phyloP scores from a whole-genome alignment of 2,888 invertebrate species.

The Tanytarsus gracilentus region DNA sequence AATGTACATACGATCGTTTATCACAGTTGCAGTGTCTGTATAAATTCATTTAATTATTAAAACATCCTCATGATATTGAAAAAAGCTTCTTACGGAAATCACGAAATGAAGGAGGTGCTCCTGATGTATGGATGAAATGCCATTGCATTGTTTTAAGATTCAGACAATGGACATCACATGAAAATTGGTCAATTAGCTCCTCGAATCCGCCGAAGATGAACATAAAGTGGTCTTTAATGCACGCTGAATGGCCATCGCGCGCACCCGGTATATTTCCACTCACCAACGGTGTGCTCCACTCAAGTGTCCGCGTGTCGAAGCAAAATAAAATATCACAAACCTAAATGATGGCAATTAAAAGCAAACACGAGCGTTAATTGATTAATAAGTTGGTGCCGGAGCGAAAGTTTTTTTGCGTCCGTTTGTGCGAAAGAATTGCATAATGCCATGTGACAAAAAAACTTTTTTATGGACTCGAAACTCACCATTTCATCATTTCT shows the following conservation, averaged over 20 bases:
- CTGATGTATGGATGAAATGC: conserved; percentile 54
- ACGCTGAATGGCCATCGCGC: conserved; percentile 87
- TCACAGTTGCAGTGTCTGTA: conserved; percentile 73
- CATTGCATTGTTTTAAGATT: conserved; percentile 65
- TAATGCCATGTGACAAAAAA: neutral
- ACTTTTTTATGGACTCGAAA: neutral
- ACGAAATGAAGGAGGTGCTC: conserved; percentile 59
- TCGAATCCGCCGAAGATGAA: conserved; percentile 88
- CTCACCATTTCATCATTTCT: conserved; percentile 60
- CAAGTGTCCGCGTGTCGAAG: conserved; percentile 63
- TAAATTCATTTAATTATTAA: no score
- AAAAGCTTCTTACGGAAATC: no score
- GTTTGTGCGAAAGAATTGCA: no score
- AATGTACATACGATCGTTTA: conserved; percentile 72
- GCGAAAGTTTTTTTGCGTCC: neutral
- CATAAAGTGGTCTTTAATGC: conserved; percentile 69
- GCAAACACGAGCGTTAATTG: no score
- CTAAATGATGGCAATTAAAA: no score
- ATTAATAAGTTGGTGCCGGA: no score
- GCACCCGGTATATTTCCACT: conserved; percentile 66
- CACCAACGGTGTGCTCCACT: conserved; percentile 58
- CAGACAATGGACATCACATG: conserved; percentile 66
- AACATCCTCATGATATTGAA: no score
- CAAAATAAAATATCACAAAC: conserved; percentile 73
- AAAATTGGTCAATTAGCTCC: conserved; percentile 70